Evolutionary conservation across 2,797 vertebrate species (phyloP), one percentile per base, ranked within the genome.

Genomic region (Phalanger gymnotis): DNA sequence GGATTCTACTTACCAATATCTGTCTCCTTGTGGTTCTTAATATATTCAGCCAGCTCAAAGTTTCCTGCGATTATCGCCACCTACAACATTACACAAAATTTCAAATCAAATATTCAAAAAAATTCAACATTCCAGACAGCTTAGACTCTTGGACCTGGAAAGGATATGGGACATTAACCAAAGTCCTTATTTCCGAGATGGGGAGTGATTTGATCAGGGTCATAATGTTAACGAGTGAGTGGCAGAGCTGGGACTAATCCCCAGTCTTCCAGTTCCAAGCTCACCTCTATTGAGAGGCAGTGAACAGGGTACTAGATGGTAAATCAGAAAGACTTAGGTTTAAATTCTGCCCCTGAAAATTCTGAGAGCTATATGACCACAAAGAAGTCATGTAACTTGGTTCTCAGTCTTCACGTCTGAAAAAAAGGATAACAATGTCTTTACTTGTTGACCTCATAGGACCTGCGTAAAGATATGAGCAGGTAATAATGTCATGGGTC

Each of bases 1-100:
- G 58, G 1, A 51, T 73, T 66, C 92, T 55, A 98, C 99, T 99
- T 98, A 99, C 99, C 99, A n/a, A 99, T 98, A 98, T 99, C 99
- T 2, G 98, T 99, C 96, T 99, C 99, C 98, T 99, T 99, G 98
- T 99, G 99, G 98, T 99, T 99, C 99, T 99, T 99, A 98, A 99
- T 99, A 96, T 99, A 99, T 96, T 99, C 99, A 0, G 99, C 99
- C n/a, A 99, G 99, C 97, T 99, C 99, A 97, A 99, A 99, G 98
- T 99, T 99, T 52, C 99, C 99, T 0, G 99, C 99, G 52, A 99
- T 99, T 96, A 99, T 99, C 57, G 99, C 99, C 92, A 99, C 99
- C 99, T 99, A 98, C 92, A 98, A 97, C 94, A 97, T 94, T 0
- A 90, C 2, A 97, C 95, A 95, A 94, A 0, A 95, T 30, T 90